Base-by-base conservation (phyloP, 2,888 invertebrate species). In the Drosophila prolongata region DNA sequence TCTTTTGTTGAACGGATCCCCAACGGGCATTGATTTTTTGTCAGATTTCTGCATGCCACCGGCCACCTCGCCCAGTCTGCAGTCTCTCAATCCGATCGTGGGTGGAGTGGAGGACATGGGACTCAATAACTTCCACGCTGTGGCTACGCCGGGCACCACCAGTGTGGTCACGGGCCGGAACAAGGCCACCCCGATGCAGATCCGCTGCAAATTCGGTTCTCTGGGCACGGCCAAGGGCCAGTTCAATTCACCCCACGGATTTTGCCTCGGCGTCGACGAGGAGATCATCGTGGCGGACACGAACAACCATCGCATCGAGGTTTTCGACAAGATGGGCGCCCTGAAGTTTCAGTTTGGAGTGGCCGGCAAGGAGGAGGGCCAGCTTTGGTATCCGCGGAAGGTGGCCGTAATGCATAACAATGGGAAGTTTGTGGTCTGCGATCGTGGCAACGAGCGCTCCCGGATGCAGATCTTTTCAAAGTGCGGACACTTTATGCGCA, bases 401-500 rank as follows among this genome's bases (percentile, higher is more conserved):
- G 98, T 98, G 54, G 98, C 98, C 9, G 96, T 97, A 2, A 97
- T 97, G 94, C 94, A 96, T 60, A 95, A 95, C 62, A 96, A 95
- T 57, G 97, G 97, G 42, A 97, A 97, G 91, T 97, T 97, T 92
- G 98, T 99, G n/a, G 98, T 99, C 3, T 99, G 99, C 92, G 99
- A 99, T 93, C 96, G 99, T 77, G 98, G 98, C 52, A 98, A 98
- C 89, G 98, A 99, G 91, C 95, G 98, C 60, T 98, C 98, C 1
- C 95, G 98, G 66, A 98, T 99, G 98, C 99, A 99, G 93, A 97
- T 99, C 82, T 99, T 99, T 91, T 98, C 97, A 44, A 97, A 97
- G 90, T 98, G 96, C 91, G 98, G 98, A 34, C 97, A 98, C 90
- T 99, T 98, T 92, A 94, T 98, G 89, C 97, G 97, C 93, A 98